Base-by-base conservation (phyloP, 2,113 vertebrate species). In the Scomber japonicus region DNA sequence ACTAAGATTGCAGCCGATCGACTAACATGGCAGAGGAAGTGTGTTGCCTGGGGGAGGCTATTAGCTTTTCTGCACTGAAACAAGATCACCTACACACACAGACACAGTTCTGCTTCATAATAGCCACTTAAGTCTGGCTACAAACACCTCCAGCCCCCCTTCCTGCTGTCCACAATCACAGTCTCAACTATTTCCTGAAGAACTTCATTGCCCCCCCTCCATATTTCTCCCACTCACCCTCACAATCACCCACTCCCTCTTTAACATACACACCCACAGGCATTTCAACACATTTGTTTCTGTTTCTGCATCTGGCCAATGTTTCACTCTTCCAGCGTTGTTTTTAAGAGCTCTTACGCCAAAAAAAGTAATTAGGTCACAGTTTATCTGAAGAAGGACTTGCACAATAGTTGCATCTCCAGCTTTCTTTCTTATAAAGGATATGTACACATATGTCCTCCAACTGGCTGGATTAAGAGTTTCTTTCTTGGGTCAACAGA, bases 381-480 rank as follows among this genome's bases (percentile, higher is more conserved):
- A 80, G 60, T 77, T 84, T 71, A 69, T 82, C 76, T 86, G 59
- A 78, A 46, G 71, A 78, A 76, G 62, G 24, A 51, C 44, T 72
- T 64, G 59, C 67, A 55, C 62, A 83, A 82, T 70, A 69, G 19
- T 50, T 56, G 24, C 72, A 73, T 80, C 67, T 72, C n/a, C 11
- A 55, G 62, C 27, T 67, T 60, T 48, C 24, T 45, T n/a, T 59
- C 12, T 19, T 64, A 51, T 57, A 74, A 75, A 62, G 15, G 27
- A 73, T 80, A 67, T 63, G 40, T 68, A 66, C 61, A 76, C 68
- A 24, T 30, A 50, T 40, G 68, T 82, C 45, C 66, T 88, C 46
- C 74, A 70, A 89, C 46, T 66, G 49, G 53, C 51, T 53, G 78
- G 75, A 89, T 90, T 86, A 89, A 76, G 65, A 79, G 55, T 81